Evolutionary conservation across 2,888 invertebrate species (phyloP).

Genomic region (Sarcophaga subvicina): DNA sequence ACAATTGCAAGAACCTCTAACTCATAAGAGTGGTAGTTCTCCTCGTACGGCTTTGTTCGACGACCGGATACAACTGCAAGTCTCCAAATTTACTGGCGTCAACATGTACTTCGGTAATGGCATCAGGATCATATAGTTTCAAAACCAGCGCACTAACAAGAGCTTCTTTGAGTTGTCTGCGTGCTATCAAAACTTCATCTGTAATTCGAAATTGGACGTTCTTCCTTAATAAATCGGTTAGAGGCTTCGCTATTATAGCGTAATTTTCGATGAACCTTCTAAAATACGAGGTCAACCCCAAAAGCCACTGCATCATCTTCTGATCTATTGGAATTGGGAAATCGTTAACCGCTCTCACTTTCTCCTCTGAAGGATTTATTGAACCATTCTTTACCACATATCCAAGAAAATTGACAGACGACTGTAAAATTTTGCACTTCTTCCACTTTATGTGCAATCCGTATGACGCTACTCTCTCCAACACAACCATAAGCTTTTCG

Average conservation of each 20-base stretch:
- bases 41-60: conserved; percentile 73
- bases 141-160: conserved; percentile 67
- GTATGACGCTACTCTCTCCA: conserved; percentile 28
- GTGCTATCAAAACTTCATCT: conserved; percentile 49
- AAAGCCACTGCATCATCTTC: conserved; percentile 58
- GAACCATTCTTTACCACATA: conserved; percentile 58
- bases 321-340: conserved; percentile 54
- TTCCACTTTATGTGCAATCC: conserved; percentile 56
- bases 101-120: conserved; percentile 71
- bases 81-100: conserved; percentile 69
- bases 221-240: conserved; percentile 72
- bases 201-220: conserved; percentile 55
- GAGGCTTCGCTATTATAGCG: conserved; percentile 74
- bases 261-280: conserved; percentile 50
- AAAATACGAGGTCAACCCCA: conserved; percentile 66
- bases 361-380: conserved; percentile 59
- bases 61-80: conserved; percentile 73
- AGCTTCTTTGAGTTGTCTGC: conserved; percentile 54
- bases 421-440: conserved; percentile 63
- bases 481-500: conserved; percentile 17
- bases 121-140: conserved; percentile 53
- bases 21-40: conserved; percentile 76
- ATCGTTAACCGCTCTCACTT: conserved; percentile 46
- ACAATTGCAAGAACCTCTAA: conserved; percentile 77
- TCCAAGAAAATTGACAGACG: conserved; percentile 41